phyloP scores from a whole-genome alignment of 53 echinoderm and acorn worm species.

The Henricia sp. region DNA sequence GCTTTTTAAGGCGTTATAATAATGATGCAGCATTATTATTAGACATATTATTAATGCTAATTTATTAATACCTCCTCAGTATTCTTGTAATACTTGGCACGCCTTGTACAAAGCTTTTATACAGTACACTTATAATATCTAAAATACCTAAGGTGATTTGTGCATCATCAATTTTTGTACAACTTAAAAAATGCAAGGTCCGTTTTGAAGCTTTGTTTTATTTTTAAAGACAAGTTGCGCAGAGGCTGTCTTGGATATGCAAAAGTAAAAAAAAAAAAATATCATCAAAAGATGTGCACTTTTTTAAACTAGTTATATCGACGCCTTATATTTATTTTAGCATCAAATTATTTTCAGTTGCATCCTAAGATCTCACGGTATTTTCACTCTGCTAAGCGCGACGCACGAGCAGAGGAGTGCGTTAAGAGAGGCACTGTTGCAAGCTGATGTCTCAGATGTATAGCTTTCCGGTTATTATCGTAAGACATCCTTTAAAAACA shows the following conservation, averaged over 20 bases:
- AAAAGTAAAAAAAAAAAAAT: neutral
- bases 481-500: too few species aligned
- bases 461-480: too few species aligned
- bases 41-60: neutral
- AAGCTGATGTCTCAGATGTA: neutral
- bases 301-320: too few species aligned
- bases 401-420: too few species aligned
- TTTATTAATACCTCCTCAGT: neutral
- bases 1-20: neutral
- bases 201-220: too few species aligned
- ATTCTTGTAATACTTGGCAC: neutral
- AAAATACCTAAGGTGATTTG: neutral
- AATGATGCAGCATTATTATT: neutral
- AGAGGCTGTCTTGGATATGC: neutral
- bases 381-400: too few species aligned
- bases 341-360: too few species aligned
- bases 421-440: neutral
- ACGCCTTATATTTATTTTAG: too few species aligned
- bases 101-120: neutral
- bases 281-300: neutral
- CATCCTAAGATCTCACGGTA: too few species aligned
- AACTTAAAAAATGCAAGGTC: neutral
- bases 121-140: neutral
- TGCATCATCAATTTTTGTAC: neutral
- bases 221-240: too few species aligned